Conservation (phyloP, 2,888 invertebrate species). For the Meliscaeva auricollis region DNA sequence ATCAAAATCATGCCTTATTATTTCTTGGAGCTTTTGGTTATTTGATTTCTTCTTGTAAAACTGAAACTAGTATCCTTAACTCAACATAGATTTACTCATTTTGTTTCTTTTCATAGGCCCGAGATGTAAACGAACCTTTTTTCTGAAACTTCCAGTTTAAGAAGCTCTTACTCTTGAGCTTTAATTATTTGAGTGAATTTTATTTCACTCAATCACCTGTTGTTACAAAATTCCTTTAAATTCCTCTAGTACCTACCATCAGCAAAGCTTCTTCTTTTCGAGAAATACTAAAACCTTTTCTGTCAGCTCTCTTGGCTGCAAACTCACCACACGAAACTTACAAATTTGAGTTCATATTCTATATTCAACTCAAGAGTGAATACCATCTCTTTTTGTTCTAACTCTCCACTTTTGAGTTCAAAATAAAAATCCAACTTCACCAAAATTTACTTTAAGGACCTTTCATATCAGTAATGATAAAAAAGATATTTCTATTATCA, state of each 20-base stretch:
- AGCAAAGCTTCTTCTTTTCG: constrained; percentile 23
- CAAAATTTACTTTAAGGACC: constrained; percentile 12
- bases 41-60: too few species aligned
- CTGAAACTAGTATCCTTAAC: too few species aligned
- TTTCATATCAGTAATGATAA: constrained; percentile 11
- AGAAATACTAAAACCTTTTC: background rate
- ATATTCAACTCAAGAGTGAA: constrained; percentile 51
- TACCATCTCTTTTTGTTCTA: too few species aligned
- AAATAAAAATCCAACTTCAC: constrained; percentile 12
- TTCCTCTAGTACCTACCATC: background rate
- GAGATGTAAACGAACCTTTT: background rate
- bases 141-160: background rate
- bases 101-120: background rate
- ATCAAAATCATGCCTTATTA: too few species aligned
- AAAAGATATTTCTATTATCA: constrained; percentile 1
- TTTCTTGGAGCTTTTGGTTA: too few species aligned
- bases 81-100: too few species aligned
- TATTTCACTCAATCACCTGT: constrained; percentile 70
- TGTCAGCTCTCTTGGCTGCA: constrained; percentile 50
- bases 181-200: background rate
- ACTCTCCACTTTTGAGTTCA: background rate
- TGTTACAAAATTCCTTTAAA: constrained; percentile 21
- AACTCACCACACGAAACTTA: constrained; percentile 26
- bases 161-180: background rate
- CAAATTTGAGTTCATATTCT: background rate